Conservation (phyloP, 2,113 vertebrate species). For the Gallinago undulata region DNA sequence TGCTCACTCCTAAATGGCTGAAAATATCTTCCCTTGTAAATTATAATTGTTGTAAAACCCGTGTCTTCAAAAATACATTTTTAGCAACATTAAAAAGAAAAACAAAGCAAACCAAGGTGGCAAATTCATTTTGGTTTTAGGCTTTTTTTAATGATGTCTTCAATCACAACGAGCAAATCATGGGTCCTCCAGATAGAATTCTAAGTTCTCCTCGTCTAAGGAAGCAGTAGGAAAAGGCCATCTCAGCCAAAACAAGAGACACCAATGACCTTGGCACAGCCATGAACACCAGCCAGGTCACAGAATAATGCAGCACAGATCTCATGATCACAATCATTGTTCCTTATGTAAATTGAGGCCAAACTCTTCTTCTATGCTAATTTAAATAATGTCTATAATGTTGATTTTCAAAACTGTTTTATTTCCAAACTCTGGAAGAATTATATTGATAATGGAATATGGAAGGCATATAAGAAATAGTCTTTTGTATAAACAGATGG, state of each 20-base stretch:
- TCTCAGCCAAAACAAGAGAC: not conserved
- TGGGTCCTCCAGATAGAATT: not conserved
- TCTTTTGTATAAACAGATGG: not conserved
- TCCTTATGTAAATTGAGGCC: not conserved
- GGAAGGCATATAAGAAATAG: not conserved
- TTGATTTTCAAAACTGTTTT: not conserved
- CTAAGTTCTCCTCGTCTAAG: not conserved
- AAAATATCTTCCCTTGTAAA: not conserved
- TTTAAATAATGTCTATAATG: not conserved
- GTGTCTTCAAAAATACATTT: not conserved
- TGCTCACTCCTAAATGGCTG: not conserved
- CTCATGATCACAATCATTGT: not conserved
- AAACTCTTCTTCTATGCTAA: not conserved
- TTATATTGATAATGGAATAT: not conserved
- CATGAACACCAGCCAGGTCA: not conserved
- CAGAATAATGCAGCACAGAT: not conserved
- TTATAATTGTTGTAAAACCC: not conserved
- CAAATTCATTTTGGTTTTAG: not conserved
- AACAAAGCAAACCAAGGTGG: not conserved
- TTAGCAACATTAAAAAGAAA: not conserved
- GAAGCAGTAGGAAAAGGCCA: not conserved
- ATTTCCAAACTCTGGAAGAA: not conserved
- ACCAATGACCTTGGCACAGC: not conserved
- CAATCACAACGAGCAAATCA: not conserved
- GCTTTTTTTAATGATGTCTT: not conserved